Evolutionary conservation across 1,140 invertebrate genomes (phyloP), one percentile per base, ranked within the genome.

Genomic region (Bradynema listronoti): DNA sequence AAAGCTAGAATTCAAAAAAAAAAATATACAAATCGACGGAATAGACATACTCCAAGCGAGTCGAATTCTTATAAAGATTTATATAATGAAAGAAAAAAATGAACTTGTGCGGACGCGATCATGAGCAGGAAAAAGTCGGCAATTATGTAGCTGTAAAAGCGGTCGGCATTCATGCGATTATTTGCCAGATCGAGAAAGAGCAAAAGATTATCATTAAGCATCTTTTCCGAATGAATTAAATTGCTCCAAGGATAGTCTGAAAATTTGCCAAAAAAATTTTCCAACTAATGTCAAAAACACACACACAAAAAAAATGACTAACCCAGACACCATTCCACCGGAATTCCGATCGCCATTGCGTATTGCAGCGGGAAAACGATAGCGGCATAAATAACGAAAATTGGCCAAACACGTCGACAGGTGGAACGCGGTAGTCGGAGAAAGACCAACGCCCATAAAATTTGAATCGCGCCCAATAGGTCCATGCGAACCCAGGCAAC

Each of bases 141-240:
- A 16, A 95, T 83, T 6, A 96, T 80, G 81, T 90, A 90, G 2
- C 14, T 30, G 45, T 32, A 32, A 4, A 71, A 66, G n/a, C 69
- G 33, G 14, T 49, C 9, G 0, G 88, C 89, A 22, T 85, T 84
- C 68, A 84, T 82, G 29, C 84, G 78, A 19, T 86, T 84, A 78
- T 91, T 88, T 1, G 93, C 88, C 22, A 97, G 81, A 79, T 86
- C 93, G 36, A 94, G 84, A 90, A 91, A 96, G 30, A 86, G 86
- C 65, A 88, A 86, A 4, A 95, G 79, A 64, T 85, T 84, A 55
- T 57, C 45, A 24, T 50, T 32, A 19, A 50, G 27, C 16, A 19
- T 9, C 47, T 5, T 7, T 22, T 50, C 16, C 34, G 16, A 5
- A n/a, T n/a, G n/a, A 6, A 69, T 36, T 34, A 62, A 42, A 14